Percentiles rank a stretch among this genome's conserved stretches.
Evolutionary conservation across 2,888 invertebrate genomes (phyloP).

Genomic region (Pasiphila rectangulata): DNA sequence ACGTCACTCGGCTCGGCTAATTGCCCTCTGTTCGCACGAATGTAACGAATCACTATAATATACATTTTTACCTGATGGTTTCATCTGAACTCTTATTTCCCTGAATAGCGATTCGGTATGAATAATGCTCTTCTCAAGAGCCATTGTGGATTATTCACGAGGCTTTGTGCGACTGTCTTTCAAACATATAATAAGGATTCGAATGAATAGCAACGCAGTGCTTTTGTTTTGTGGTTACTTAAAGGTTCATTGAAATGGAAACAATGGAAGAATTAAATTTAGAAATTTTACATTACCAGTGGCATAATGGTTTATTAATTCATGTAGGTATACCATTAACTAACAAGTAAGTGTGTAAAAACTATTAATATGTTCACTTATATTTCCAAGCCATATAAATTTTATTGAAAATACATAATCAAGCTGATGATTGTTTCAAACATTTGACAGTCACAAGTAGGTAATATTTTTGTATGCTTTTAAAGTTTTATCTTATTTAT

Average conservation of each 20-base stretch:
- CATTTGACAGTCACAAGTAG: no score
- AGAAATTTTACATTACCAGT: slow-evolving; percentile 32
- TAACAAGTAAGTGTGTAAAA: no score
- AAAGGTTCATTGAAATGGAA: slow-evolving; percentile 56
- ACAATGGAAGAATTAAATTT: slow-evolving; percentile 42
- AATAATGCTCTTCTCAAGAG: slow-evolving; percentile 60
- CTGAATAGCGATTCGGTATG: slow-evolving; percentile 52
- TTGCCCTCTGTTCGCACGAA: slow-evolving; percentile 46
- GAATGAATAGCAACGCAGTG: slow-evolving; percentile 54
- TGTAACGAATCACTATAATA: slow-evolving; percentile 58
- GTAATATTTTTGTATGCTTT: no score
- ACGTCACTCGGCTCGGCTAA: slow-evolving; percentile 39
- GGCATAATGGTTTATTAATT: no score
- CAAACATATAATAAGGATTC: slow-evolving; percentile 63
- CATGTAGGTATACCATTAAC: no score
- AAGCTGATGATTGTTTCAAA: no score
- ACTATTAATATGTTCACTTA: no score
- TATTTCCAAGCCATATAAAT: no score
- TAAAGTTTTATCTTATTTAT: no score
- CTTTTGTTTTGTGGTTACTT: slow-evolving; percentile 65
- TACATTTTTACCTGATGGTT: slow-evolving; percentile 54
- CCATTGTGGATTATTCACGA: slow-evolving; percentile 69
- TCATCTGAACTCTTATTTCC: slow-evolving; percentile 51
- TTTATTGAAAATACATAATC: no score
- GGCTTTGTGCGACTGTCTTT: slow-evolving; percentile 67